A percentile compares a stretch with the other conserved stretches of the same genome.
phyloP scores from a whole-genome alignment of 2,797 vertebrate genomes.

The Tenualosa thibaudeaui region DNA sequence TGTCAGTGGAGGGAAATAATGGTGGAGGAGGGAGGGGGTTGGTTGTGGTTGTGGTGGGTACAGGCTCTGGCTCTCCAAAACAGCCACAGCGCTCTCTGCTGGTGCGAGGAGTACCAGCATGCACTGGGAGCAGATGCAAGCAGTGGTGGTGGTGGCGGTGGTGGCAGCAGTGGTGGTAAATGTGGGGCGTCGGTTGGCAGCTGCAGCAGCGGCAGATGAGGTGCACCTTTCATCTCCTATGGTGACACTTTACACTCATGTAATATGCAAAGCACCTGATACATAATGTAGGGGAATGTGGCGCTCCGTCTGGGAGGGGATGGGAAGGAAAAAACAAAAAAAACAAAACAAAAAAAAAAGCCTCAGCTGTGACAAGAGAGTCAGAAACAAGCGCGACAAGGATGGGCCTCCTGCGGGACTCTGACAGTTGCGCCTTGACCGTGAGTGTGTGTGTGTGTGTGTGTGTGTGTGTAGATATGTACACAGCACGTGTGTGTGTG shows the following conservation, averaged over 20 bases:
- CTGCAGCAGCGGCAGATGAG: background rate
- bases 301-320: background rate
- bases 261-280: background rate
- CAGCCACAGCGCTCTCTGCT: slow-evolving; percentile 55
- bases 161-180: background rate
- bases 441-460: background rate
- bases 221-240: slow-evolving; percentile 7
- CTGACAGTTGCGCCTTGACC: background rate
- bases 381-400: slow-evolving; percentile 2
- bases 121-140: background rate
- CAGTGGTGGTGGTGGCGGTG: background rate
- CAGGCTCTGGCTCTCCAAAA: slow-evolving; percentile 26
- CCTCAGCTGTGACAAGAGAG: background rate
- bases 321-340: too few species aligned
- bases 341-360: too few species aligned
- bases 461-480: too few species aligned
- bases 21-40: background rate
- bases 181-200: background rate
- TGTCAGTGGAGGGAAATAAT: background rate
- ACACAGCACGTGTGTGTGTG: too few species aligned
- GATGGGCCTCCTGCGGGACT: background rate
- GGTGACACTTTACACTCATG: background rate
- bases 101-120: slow-evolving; percentile 21
- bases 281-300: background rate
- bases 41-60: background rate